phyloP scores from a whole-genome alignment of 2,113 vertebrate species.

The Notarius quadriscutis region DNA sequence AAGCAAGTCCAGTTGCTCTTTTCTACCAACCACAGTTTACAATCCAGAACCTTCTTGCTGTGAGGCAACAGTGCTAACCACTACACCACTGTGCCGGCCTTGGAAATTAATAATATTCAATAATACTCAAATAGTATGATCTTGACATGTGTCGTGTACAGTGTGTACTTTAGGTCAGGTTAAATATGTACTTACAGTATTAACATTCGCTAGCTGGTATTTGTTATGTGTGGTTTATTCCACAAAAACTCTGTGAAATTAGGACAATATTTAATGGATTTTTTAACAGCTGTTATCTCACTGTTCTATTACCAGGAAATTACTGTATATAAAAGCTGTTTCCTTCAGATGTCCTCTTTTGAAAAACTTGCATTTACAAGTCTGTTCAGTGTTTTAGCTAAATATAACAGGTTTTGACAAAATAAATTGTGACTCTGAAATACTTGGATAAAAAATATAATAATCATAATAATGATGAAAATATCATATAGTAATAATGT shows the following conservation, averaged over 20 bases:
- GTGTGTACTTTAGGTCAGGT: neutral
- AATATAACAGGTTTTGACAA: neutral
- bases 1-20: no score
- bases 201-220: neutral
- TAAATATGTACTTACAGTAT: neutral
- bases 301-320: neutral
- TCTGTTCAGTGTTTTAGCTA: neutral
- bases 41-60: no score
- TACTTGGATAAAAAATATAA: neutral
- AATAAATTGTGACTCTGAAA: neutral
- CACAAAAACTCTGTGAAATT: neutral
- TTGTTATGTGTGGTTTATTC: neutral
- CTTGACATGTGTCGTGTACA: neutral
- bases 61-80: no score
- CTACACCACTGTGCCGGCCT: no score
- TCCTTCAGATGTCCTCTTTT: neutral
- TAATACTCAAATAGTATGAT: neutral
- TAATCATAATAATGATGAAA: neutral
- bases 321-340: neutral
- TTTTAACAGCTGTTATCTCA: neutral
- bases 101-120: no score
- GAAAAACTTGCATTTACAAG: neutral
- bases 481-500: neutral
- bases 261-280: neutral
- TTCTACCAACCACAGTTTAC: no score